Evolutionary conservation across 2,797 vertebrate species (phyloP), one percentile per base, ranked within the genome.

Genomic region (Coreius guichenoti): DNA sequence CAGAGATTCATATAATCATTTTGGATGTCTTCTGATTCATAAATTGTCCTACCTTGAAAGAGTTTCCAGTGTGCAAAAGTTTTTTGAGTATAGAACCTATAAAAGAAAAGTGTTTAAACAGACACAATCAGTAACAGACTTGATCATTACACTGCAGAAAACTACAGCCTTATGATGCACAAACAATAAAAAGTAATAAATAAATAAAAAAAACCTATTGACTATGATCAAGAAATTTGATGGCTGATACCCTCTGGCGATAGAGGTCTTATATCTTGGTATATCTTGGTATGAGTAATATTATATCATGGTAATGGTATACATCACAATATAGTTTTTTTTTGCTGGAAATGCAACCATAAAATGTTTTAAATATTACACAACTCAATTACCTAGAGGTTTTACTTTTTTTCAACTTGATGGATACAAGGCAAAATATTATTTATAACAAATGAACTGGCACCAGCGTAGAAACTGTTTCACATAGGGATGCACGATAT

Each of bases 61-160:
- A 97, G 94, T 99, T 99, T 96, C 98, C 98, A 97, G 97, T 98
- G 96, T 99, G 98, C 94, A 99, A 94, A 95, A 99, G 97, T 92
- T 99, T 99, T 96, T 99, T 99, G 92, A 99, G 95, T 92, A 98
- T 97, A 47, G 98, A 99, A 89, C 98, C 98, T 99, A 86, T 45
- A 90, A 84, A 80, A 78, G 23, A 85, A 43, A 81, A 76, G 58
- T 29, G n/a, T 73, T 73, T 49, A 47, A 49, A 73, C 47, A 21
- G 45, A 56, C 19, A 61, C 1, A 54, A 33, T 31, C 61, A 47
- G 14, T 29, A 36, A 43, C 12, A 51, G 1, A 33, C 31, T 8
- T 73, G 8, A 81, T 26, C 33, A 26, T 61, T 26, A 43, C 13
- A 78, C 36, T 26, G 26, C 12, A 45, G 33, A 70, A 63, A 29